Evolutionary conservation across 1,140 invertebrate genomes (phyloP).

Genomic region (Procambarus virginalis): DNA sequence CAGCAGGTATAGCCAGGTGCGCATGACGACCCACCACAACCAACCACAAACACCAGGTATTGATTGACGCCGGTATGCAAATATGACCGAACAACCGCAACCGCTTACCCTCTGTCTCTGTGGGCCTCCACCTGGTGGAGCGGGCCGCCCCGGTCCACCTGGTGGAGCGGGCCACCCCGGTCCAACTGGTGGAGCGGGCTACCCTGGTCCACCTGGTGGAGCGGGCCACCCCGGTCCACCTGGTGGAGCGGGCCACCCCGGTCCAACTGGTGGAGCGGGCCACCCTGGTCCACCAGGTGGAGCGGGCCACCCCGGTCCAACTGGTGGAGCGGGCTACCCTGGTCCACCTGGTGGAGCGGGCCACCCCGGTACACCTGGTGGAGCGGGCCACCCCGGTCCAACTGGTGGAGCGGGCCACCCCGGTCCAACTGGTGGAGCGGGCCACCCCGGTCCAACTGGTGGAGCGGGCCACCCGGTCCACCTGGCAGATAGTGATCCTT

Average conservation of each 20-base stretch:
- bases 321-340: no score
- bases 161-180: background rate
- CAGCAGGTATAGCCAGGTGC: background rate
- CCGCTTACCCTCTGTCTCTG: background rate
- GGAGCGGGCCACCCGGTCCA: no score
- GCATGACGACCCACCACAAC: constrained; percentile 26
- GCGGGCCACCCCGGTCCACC: no score
- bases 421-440: no score
- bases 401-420: no score
- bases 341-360: no score
- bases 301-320: background rate
- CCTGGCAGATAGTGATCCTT: no score
- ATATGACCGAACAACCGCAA: constrained; percentile 15
- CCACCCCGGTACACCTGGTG: no score
- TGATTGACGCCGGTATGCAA: constrained; percentile 51
- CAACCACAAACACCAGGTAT: constrained; percentile 45
- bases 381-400: no score
- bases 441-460: no score
- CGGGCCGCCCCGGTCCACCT: background rate
- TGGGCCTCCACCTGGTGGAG: background rate
- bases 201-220: background rate
- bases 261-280: background rate
- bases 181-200: background rate
- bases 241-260: background rate
- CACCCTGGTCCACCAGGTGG: background rate